These are phyloP conservation scores for Spilogale gracilis DNA, from an alignment of 2,113 vertebrate genomes.

Conservation along the genomic window DNA sequence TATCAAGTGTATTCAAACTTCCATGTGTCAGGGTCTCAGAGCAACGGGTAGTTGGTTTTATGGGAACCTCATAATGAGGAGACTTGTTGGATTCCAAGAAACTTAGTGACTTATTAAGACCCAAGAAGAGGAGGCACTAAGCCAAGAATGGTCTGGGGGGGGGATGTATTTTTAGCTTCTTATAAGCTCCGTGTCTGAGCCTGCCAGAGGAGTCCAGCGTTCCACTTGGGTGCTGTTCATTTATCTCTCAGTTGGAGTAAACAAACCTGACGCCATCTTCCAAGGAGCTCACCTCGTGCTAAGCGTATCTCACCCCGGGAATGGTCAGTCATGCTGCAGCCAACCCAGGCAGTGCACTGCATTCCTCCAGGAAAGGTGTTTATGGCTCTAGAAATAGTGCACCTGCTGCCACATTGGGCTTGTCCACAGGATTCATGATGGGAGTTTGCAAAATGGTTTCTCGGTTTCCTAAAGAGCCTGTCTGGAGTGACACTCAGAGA, in stretches of 20 bases:
- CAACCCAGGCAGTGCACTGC: neutral
- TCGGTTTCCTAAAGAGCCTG: neutral
- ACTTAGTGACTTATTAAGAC: conserved; percentile 67
- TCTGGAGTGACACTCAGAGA: neutral
- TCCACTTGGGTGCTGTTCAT: neutral
- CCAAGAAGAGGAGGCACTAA: neutral
- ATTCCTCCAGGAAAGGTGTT: conserved; percentile 6
- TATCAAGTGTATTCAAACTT: conserved; percentile 67
- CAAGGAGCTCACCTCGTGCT: neutral
- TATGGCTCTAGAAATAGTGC: neutral
- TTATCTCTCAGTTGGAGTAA: neutral
- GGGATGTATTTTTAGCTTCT: conserved; percentile 29
- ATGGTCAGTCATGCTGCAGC: neutral
- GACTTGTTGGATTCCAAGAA: conserved; percentile 63
- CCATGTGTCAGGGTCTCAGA: conserved; percentile 40
- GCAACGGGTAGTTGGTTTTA: conserved; percentile 42
- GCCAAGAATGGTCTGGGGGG: conserved; percentile 24
- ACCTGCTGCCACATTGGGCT: neutral
- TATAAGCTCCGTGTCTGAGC: neutral
- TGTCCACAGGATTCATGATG: neutral
- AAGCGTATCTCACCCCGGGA: neutral
- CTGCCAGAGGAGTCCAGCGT: neutral
- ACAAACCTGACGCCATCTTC: neutral
- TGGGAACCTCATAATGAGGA: conserved; percentile 39
- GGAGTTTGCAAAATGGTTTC: neutral